Percentiles rank a stretch among this genome's conserved stretches.
phyloP scores from a whole-genome alignment of 1,140 invertebrate species.

The Aporrectodea caliginosa region DNA sequence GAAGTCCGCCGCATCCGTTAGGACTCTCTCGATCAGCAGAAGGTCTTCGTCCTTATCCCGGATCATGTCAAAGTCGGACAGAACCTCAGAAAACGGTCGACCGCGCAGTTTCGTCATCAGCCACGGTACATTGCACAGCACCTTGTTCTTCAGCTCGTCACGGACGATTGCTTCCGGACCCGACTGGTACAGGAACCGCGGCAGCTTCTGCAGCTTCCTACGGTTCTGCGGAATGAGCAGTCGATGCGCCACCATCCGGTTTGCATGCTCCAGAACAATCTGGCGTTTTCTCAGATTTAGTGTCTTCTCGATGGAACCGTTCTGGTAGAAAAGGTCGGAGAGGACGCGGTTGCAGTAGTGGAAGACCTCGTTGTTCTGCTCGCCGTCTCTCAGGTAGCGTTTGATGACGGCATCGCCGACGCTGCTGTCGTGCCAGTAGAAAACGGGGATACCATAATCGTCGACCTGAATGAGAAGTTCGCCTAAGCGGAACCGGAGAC shows the following conservation, averaged over 20 bases:
- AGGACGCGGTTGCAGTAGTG: background rate
- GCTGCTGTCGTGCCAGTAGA: background rate
- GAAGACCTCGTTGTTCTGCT: background rate
- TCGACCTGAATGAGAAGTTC: background rate
- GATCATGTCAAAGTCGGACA: background rate
- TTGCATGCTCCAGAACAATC: background rate
- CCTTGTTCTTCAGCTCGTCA: background rate
- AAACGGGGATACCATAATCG: background rate
- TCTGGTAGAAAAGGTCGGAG: background rate
- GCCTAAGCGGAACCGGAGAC: background rate
- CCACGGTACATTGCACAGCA: background rate
- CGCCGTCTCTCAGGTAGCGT: background rate
- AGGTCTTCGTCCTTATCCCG: background rate
- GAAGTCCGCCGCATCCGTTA: background rate
- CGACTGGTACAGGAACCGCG: background rate
- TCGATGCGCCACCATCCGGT: background rate
- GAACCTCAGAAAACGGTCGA: background rate
- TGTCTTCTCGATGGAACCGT: background rate
- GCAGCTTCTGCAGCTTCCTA: background rate
- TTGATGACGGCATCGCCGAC: background rate
- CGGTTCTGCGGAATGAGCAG: background rate
- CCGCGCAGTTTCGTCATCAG: background rate
- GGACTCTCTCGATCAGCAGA: background rate
- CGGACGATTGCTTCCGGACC: background rate
- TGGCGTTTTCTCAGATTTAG: background rate